Conservation (phyloP, 2,797 vertebrate genomes). For the Acanthiza pusilla region DNA sequence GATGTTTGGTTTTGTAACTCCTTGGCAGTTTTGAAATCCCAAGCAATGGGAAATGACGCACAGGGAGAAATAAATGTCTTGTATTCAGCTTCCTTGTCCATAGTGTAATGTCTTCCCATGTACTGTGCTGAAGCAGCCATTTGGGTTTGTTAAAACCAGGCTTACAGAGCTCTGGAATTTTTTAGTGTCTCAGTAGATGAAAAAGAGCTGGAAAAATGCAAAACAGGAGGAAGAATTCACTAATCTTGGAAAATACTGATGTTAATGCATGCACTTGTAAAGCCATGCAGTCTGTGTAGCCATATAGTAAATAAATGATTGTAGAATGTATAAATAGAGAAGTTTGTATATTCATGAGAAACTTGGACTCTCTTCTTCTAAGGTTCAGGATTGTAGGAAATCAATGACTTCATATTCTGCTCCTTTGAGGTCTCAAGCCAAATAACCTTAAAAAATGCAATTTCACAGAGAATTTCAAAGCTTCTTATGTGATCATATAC, state of each 20-base stretch:
- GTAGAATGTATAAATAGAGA: not conserved
- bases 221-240: not conserved
- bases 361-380: not conserved
- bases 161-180: not conserved
- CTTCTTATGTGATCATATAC: not conserved
- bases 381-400: not conserved
- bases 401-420: not conserved
- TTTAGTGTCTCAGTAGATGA: not conserved
- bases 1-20: constrained; percentile 12
- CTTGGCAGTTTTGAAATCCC: constrained; percentile 12
- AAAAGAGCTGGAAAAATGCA: not conserved
- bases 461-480: not conserved
- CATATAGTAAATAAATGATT: not conserved
- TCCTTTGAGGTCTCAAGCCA: not conserved
- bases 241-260: not conserved
- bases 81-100: not conserved
- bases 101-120: not conserved
- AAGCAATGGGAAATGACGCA: not conserved
- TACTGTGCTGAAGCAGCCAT: not conserved
- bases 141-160: not conserved
- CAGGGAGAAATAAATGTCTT: not conserved
- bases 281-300: not conserved
- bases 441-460: not conserved
- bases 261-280: not conserved
- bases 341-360: not conserved